Conservation (phyloP, 2,113 vertebrate species). For the Lepus americanus region DNA sequence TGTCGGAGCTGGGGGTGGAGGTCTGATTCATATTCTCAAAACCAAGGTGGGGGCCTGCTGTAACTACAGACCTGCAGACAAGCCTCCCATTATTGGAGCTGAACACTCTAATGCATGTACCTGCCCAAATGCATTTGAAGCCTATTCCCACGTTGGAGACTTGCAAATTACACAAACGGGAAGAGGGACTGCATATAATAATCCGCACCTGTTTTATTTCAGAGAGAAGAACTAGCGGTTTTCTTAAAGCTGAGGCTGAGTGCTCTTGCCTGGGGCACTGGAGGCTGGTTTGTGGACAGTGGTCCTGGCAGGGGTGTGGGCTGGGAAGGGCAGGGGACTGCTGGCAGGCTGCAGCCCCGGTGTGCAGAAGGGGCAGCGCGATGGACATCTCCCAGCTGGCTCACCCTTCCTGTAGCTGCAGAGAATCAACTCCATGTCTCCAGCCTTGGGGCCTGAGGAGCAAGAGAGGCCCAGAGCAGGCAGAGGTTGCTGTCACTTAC, state of each 20-base stretch:
- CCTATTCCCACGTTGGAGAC: constrained; percentile 61
- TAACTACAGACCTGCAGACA: constrained; percentile 3
- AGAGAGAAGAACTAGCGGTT: constrained; percentile 50
- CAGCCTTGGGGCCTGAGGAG: constrained; percentile 76
- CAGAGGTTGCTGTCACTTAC: constrained; percentile 28
- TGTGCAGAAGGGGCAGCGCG: not conserved
- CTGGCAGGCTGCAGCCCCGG: not conserved
- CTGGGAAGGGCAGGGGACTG: not conserved
- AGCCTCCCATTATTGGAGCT: constrained; percentile 26
- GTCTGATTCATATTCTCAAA: not conserved
- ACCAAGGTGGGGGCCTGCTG: not conserved
- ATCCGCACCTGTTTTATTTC: constrained; percentile 77
- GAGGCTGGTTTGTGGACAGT: constrained; percentile 36
- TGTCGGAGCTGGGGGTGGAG: not conserved
- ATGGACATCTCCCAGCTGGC: constrained; percentile 68
- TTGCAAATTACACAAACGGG: constrained; percentile 65
- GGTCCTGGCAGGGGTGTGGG: constrained; percentile 48
- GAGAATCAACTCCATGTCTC: constrained; percentile 87
- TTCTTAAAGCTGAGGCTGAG: constrained; percentile 49
- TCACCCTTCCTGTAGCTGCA: constrained; percentile 61
- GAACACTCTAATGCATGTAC: constrained; percentile 46
- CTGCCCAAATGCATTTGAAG: constrained; percentile 68
- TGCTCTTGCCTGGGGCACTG: not conserved
- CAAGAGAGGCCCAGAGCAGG: constrained; percentile 15
- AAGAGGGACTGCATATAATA: constrained; percentile 56